Evolutionary conservation across 1,140 invertebrate species (phyloP).

Genomic region (Orchesella cincta): DNA sequence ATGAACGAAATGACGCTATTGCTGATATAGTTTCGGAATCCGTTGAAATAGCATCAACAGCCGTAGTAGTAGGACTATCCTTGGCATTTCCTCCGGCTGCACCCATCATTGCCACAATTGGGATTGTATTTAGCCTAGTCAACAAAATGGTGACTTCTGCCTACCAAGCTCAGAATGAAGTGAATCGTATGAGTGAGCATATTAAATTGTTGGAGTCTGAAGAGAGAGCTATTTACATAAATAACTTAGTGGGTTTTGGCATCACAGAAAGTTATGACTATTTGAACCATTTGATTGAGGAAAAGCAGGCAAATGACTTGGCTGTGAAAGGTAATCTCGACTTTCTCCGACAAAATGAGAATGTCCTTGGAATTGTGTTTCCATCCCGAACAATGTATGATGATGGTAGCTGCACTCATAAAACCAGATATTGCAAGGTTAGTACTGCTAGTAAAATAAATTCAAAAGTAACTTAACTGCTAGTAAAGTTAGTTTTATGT

Average conservation of each 20-base stretch:
- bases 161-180: conserved; percentile 23
- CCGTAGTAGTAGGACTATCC: neutral
- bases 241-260: neutral
- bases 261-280: neutral
- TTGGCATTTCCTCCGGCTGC: neutral
- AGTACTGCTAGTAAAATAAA: too few species aligned
- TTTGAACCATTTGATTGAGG: too few species aligned
- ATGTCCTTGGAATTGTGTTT: neutral
- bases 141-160: neutral
- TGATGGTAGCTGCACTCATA: neutral
- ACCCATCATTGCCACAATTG: neutral
- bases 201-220: conserved; percentile 30
- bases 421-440: neutral
- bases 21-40: neutral
- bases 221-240: neutral
- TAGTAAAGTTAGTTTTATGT: too few species aligned
- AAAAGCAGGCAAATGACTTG: too few species aligned
- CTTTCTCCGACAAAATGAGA: too few species aligned
- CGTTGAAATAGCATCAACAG: neutral
- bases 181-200: conserved; percentile 15
- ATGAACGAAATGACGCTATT: neutral
- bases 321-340: too few species aligned
- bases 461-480: too few species aligned
- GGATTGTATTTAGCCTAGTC: neutral
- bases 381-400: neutral